A percentile compares a stretch with the other conserved stretches of the same genome.
These are phyloP conservation scores for Drosophila eugracilis DNA, from an alignment of 1,140 invertebrate species.

Conservation along the genomic window DNA sequence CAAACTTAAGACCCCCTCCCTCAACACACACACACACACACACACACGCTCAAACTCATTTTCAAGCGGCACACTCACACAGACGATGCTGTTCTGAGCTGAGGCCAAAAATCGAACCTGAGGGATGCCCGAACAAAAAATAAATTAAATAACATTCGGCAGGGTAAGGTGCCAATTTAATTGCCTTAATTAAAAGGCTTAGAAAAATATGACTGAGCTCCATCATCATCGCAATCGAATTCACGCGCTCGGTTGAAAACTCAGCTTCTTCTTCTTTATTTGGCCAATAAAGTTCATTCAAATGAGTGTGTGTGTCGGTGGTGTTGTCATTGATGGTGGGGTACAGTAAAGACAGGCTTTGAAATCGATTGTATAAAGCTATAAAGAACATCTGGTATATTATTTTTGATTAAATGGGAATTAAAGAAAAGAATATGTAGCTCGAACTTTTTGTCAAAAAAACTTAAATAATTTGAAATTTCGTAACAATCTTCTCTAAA, in stretches of 20 bases:
- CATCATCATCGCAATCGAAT: slow-evolving; percentile 38
- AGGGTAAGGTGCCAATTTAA: slow-evolving; percentile 25
- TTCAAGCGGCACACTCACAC: slow-evolving; percentile 16
- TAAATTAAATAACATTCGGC: slow-evolving; percentile 22
- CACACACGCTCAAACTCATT: not conserved
- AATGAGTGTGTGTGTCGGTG: slow-evolving; percentile 44
- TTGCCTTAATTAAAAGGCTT: slow-evolving; percentile 50
- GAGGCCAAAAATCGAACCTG: slow-evolving; percentile 30
- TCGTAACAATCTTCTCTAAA: too few species aligned
- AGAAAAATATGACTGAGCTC: slow-evolving; percentile 15
- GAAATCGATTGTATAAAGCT: not conserved
- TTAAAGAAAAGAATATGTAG: not conserved
- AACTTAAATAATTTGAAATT: too few species aligned
- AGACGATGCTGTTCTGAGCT: slow-evolving; percentile 35
- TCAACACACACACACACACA: not conserved
- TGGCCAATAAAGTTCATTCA: slow-evolving; percentile 54
- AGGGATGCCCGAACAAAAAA: slow-evolving; percentile 2
- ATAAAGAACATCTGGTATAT: too few species aligned
- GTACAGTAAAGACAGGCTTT: slow-evolving; percentile 18
- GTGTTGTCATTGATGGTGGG: slow-evolving; percentile 27
- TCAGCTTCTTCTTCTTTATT: slow-evolving; percentile 7
- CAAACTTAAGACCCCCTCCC: not conserved
- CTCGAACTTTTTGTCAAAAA: too few species aligned
- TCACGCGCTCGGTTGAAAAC: slow-evolving; percentile 9
- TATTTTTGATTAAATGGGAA: not conserved